Evolutionary conservation across 2,888 invertebrate genomes (phyloP), one percentile per base, ranked within the genome.

Genomic region (Ennomos erosarius): DNA sequence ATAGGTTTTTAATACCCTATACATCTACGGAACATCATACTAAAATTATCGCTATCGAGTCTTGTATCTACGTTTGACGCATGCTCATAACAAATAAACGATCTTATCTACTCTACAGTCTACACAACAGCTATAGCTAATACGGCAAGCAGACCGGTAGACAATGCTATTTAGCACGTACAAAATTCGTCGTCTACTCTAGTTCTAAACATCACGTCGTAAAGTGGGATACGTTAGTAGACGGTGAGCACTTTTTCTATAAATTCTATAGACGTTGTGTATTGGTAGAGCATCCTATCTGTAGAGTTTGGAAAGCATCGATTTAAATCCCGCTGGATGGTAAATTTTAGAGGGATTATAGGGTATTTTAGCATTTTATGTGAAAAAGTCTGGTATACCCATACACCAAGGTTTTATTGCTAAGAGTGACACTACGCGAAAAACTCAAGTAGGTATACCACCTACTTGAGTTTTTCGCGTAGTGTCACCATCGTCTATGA

Each of bases 151-250:
- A 66, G 55, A 61, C 53, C 35, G 39, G 62, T 61, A 64, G 68
- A 68, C 68, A 47, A 59, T 49, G 51, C 62, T 61, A 62, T 16
- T 16, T 64, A 68, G 65, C 51, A 57, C 49, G 59, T 60, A 63
- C 66, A 57, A 64, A 67, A 68, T 68, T 65, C 62, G 49, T 44
- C 50, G 62, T 59, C 58, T 64, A 56, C 52, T 64, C 39, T 50
- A 60, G 54, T 65, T 62, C 55, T 62, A 64, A 40, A 48, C 52
- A 62, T 50, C 40, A 55, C 54, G 13, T 13, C 11, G 10, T n/a
- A n/a, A n/a, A n/a, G n/a, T n/a, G n/a, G n/a, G n/a, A n/a, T n/a
- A n/a, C n/a, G 38, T 35, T 58, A 48, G n/a, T 16, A 16, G 16
- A 45, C 33, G 36, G 42, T 5, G 35, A 42, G 36, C 3, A 16